Evolutionary conservation across 2,113 vertebrate species (phyloP), one percentile per base, ranked within the genome.

Genomic region (Smithornis capensis): DNA sequence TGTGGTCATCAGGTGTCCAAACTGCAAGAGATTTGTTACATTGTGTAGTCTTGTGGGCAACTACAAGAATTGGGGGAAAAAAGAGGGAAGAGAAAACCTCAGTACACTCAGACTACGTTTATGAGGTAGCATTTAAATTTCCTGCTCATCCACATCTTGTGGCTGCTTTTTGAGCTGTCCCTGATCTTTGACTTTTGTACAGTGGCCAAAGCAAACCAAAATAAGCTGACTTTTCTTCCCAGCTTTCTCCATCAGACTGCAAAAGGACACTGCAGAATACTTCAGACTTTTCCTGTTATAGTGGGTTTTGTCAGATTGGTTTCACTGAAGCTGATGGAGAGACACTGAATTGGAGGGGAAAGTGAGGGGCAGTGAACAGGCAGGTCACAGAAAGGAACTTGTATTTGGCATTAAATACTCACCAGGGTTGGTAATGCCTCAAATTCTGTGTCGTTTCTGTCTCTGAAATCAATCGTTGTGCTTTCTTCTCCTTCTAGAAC

Each of bases 401-500:
- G 55, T 29, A 6, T 37, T 70, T 49, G 62, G 42, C 68, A 33
- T 27, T 28, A 79, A 33, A 60, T 49, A 97, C 98, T 97, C 81
- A 98, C 98, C 73, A 42, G 27, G 13, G 91, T 71, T 25, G 95
- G 74, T 12, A 33, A 19, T 69, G 81, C 92, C 40, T 94, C 59
- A 40, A 63, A 44, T 12, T 79, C 77, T 18, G 49, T 50, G 18
- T 89, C 27, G 45, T 95, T 93, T 33, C 82, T 90, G 21, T 91
- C 69, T 60, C 63, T 70, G 86, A 89, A 37, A 78, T 94, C 91
- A 19, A 15, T 89, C 25, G 87, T 83, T 47, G 91, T 59, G 6
- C 79, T 74, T 78, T 94, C 94, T 82, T 98, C 97, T 94, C 97
- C 98, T 69, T 96, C 91, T 52, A 37, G 25, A 28, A 55, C 55